Evolutionary conservation across 35 echinoderm and acorn worm species (phyloP).

Genomic region (Apostichopus japonicus): DNA sequence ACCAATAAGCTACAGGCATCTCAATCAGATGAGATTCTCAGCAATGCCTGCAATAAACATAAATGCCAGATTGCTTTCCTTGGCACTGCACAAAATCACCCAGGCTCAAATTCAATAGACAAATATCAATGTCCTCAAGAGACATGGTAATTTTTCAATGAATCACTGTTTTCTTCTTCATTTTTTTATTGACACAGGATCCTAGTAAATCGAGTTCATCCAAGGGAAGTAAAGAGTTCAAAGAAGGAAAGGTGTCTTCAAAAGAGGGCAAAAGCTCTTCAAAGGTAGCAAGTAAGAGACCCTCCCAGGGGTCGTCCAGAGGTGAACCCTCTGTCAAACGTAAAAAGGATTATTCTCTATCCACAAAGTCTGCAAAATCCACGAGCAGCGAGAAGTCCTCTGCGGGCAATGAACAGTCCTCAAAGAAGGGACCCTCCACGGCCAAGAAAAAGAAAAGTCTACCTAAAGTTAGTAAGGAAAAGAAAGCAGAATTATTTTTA

Average conservation of each 20-base stretch:
- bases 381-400: conserved; percentile 6
- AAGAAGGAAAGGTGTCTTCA: conserved; percentile 64
- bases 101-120: too few relatives aligned
- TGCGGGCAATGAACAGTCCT: neutral
- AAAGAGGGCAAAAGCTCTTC: conserved; percentile 64
- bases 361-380: conserved; percentile 58
- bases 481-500: conserved; percentile 67
- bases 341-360: conserved; percentile 43
- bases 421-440: conserved; percentile 25
- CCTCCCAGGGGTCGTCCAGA: neutral
- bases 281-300: conserved; percentile 23
- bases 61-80: too few relatives aligned
- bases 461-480: conserved; percentile 30
- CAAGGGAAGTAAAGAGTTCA: conserved; percentile 54
- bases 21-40: too few relatives aligned
- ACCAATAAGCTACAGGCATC: too few relatives aligned
- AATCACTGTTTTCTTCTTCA: neutral
- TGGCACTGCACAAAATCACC: too few relatives aligned
- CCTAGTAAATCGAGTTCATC: conserved; percentile 54
- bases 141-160: too few relatives aligned
- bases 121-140: too few relatives aligned
- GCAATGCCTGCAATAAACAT: too few relatives aligned
- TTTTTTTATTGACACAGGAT: neutral
- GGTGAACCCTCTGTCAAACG: conserved; percentile 1
- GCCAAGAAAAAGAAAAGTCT: conserved; percentile 66